Base-by-base conservation (phyloP, 23 tunicate species). In the Trididemnum nubilum region DNA sequence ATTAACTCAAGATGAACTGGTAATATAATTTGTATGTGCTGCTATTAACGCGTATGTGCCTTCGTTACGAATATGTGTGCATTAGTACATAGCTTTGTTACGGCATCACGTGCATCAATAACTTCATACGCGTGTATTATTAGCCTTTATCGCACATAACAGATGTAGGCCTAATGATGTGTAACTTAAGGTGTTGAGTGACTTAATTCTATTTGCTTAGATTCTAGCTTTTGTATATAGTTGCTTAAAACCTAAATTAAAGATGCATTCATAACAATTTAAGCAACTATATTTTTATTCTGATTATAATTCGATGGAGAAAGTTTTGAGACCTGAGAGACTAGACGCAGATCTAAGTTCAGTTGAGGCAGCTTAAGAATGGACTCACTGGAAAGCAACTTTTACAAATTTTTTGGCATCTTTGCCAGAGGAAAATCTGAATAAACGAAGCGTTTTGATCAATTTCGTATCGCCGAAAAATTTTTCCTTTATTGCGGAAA, bases 291-390 rank as follows among this genome's bases (percentile, higher is more conserved):
- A 70, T 3, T 63, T 15, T 7, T 44, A 44, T 44, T 44, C 15
- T 21, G 18, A 9, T 49, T 9, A 4, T 61, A 61, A 21, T 61
- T 21, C 29, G 4, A 61, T 70, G 76, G 76, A 70, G 9, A 70
- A 70, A 34, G 76, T 70, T 19, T 34, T 70, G 76, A 18, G 37
- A 70, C 76, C 76, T 3, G 76, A 70, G 31, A 33, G 76, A 70
- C 76, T 70, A 12, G 76, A 70, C 31, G 5, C 38, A 4, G 76
- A 70, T 34, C 76, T 37, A 33, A 26, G n/a, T 70, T 30, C 76
- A 70, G n/a, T 9, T 7, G 26, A 29, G 9, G 76, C 76, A 70
- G 39, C 38, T 33, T 18, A 26, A 70, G 38, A 27, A 5, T 70
- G 38, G 76, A 7, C 9, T 34, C 38, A 70, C 38, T 70, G 76